phyloP scores from a whole-genome alignment of 2,113 vertebrate genomes.

The Rhagologus leucostigma region DNA sequence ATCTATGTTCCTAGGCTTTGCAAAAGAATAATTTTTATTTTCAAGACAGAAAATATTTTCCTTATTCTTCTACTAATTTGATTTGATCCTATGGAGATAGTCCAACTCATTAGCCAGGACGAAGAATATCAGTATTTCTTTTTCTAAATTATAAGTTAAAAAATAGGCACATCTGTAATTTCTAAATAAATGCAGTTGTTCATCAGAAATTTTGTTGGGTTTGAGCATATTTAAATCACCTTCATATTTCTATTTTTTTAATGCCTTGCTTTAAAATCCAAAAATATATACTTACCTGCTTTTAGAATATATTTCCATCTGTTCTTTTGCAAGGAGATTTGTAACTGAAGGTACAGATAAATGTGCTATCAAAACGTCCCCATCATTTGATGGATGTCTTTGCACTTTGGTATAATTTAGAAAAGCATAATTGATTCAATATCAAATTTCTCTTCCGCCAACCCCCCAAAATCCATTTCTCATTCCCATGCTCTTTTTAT shows the following conservation, averaged over 20 bases:
- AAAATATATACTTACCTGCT: neutral
- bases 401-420: neutral
- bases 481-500: neutral
- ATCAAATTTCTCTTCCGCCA: accelerated
- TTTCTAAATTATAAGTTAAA: neutral
- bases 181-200: neutral
- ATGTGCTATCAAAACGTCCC: neutral
- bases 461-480: neutral
- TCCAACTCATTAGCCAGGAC: neutral
- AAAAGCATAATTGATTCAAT: neutral
- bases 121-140: neutral
- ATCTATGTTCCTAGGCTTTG: neutral
- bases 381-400: neutral
- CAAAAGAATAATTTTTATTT: neutral
- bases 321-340: neutral
- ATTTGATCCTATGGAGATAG: neutral
- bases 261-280: neutral
- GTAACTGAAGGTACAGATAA: neutral
- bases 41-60: neutral
- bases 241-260: neutral
- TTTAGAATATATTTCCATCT: neutral
- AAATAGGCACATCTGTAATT: neutral
- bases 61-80: neutral
- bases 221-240: neutral
- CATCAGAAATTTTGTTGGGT: neutral